Percentiles rank a stretch among this genome's conserved stretches.
Conservation (phyloP, 2,888 invertebrate species). For the Antheraea yamamai region DNA sequence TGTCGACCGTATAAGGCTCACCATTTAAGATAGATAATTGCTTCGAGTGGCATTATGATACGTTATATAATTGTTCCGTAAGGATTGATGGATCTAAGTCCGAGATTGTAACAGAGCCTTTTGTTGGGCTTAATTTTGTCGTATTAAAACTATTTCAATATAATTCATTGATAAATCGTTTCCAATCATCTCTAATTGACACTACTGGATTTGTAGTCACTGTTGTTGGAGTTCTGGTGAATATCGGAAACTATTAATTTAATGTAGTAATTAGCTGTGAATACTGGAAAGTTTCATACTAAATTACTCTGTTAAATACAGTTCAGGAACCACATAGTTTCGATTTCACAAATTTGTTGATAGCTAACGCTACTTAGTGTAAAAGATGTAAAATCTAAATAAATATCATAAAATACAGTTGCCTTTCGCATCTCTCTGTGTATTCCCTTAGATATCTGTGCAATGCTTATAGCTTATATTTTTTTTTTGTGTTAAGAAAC, state of each 20-base stretch:
- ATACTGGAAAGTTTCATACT: too few relatives aligned
- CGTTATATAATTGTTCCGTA: conserved; percentile 25
- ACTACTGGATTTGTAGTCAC: neutral
- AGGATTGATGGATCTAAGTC: conserved; percentile 24
- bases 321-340: too few relatives aligned
- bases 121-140: neutral
- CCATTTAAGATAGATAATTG: conserved; percentile 39
- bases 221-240: neutral
- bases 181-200: neutral
- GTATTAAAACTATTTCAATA: neutral
- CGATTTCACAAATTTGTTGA: too few relatives aligned
- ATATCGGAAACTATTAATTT: neutral
- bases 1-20: conserved; percentile 23
- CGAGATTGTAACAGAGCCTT: conserved; percentile 4
- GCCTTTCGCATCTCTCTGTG: too few relatives aligned
- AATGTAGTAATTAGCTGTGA: too few relatives aligned
- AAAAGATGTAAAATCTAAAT: too few relatives aligned
- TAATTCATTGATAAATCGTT: neutral
- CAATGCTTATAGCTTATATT: too few relatives aligned
- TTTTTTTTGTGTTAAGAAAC: too few relatives aligned
- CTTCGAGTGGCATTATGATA: conserved; percentile 34
- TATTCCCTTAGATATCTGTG: too few relatives aligned
- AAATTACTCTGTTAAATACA: too few relatives aligned
- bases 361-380: too few relatives aligned
- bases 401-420: too few relatives aligned